phyloP scores from a whole-genome alignment of 2,113 vertebrate species.

The Triplophysa siluroides region DNA sequence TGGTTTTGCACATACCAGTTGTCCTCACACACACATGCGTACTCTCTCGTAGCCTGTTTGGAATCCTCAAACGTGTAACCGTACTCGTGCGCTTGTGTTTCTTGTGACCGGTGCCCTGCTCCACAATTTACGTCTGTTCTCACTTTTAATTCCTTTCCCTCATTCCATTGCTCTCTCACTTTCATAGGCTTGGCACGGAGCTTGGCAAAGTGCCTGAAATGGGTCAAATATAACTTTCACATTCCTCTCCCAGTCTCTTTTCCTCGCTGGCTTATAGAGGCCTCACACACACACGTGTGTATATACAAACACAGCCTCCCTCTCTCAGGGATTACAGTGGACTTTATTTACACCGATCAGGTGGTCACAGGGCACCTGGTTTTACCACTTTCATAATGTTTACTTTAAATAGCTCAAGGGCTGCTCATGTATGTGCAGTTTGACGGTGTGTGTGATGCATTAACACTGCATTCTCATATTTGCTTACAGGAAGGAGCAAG shows the following conservation, averaged over 20 bases:
- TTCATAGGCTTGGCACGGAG: slow-evolving; percentile 57
- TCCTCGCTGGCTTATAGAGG: slow-evolving; percentile 40
- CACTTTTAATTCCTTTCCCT: slow-evolving; percentile 29
- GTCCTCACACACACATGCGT: slow-evolving; percentile 30
- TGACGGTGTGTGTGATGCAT: slow-evolving; percentile 1
- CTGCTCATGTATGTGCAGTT: background rate
- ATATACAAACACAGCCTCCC: slow-evolving; percentile 18
- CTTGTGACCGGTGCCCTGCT: slow-evolving; percentile 39
- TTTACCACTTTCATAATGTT: slow-evolving; percentile 41
- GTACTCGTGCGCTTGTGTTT: slow-evolving; percentile 54
- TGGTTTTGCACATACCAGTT: slow-evolving; percentile 64
- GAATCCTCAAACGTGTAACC: slow-evolving; percentile 49
- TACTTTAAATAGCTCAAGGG: slow-evolving; percentile 33
- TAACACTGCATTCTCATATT: slow-evolving; percentile 15
- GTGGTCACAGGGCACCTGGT: slow-evolving; percentile 44
- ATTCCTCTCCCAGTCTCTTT: slow-evolving; percentile 59
- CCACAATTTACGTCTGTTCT: slow-evolving; percentile 44
- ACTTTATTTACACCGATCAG: slow-evolving; percentile 54
- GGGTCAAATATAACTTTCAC: slow-evolving; percentile 70
- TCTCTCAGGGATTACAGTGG: slow-evolving; percentile 42
- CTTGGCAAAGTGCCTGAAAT: slow-evolving; percentile 59
- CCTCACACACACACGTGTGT: slow-evolving; percentile 21
- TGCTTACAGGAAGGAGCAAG: slow-evolving; percentile 18
- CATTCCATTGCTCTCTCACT: slow-evolving; percentile 44
- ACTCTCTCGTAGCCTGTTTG: slow-evolving; percentile 36